phyloP scores from a whole-genome alignment of 1,140 invertebrate species.

The Sesamia nonagrioides region DNA sequence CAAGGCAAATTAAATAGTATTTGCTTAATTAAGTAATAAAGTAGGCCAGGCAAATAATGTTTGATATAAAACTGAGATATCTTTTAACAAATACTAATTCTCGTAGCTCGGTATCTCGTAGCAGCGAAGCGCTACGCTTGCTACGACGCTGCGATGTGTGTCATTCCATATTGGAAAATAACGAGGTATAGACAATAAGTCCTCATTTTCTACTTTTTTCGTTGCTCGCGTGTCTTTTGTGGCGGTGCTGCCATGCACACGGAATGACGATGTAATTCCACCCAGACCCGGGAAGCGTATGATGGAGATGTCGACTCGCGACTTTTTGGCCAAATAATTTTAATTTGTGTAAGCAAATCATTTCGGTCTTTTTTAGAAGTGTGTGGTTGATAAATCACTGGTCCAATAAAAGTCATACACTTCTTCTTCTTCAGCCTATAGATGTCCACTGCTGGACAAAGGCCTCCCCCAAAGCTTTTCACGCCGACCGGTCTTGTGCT shows the following conservation, averaged over 20 bases:
- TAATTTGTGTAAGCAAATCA: not conserved
- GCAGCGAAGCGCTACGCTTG: not conserved
- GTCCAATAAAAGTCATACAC: too few species aligned
- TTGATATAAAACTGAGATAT: too few species aligned
- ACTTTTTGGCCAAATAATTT: not conserved
- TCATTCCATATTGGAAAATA: conserved; percentile 15
- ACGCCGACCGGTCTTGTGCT: too few species aligned
- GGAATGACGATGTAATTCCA: conserved; percentile 36
- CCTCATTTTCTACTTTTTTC: conserved; percentile 38
- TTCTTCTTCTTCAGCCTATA: too few species aligned
- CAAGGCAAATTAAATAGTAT: too few species aligned
- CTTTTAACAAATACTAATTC: too few species aligned
- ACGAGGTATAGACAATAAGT: conserved; percentile 39
- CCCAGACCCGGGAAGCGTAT: conserved; percentile 4
- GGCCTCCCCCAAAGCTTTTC: too few species aligned
- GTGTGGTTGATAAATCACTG: too few species aligned
- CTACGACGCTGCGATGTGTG: conserved; percentile 4
- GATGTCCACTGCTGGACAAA: too few species aligned
- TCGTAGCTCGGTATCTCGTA: not conserved
- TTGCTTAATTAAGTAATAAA: too few species aligned
- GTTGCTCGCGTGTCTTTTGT: conserved; percentile 13
- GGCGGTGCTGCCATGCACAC: conserved; percentile 16
- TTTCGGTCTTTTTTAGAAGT: not conserved
- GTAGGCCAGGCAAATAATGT: too few species aligned
- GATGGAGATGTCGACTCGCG: not conserved